Evolutionary conservation across 2,113 vertebrate genomes (phyloP).

Genomic region (Bos taurus): ARS-UCD2.0 NC_037328.1:75534001-75534500

Average conservation of each 20-base stretch:
- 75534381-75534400: not conserved
- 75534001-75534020: not conserved
- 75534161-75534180: not conserved
- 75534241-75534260: not conserved
- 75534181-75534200: constrained; percentile 39
- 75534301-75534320: not conserved
- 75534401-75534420: constrained; percentile 11
- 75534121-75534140: not conserved
- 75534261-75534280: constrained; percentile 41
- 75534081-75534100: constrained; percentile 38
- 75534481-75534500: not conserved
- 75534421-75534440: not conserved
- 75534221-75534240: constrained; percentile 5
- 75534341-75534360: constrained; percentile 20
- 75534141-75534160: constrained; percentile 52
- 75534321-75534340: constrained; percentile 7
- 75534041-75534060: constrained; percentile 31
- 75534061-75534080: constrained; percentile 37
- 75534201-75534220: constrained; percentile 48
- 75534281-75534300: constrained; percentile 53
- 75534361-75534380: constrained; percentile 14
- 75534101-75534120: not conserved
- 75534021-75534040: constrained; percentile 26
- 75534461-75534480: not conserved
- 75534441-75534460: not conserved